Evolutionary conservation across 2,888 invertebrate species (phyloP), one percentile per base, ranked within the genome.

Genomic region (Trichopria drosophilae): DNA sequence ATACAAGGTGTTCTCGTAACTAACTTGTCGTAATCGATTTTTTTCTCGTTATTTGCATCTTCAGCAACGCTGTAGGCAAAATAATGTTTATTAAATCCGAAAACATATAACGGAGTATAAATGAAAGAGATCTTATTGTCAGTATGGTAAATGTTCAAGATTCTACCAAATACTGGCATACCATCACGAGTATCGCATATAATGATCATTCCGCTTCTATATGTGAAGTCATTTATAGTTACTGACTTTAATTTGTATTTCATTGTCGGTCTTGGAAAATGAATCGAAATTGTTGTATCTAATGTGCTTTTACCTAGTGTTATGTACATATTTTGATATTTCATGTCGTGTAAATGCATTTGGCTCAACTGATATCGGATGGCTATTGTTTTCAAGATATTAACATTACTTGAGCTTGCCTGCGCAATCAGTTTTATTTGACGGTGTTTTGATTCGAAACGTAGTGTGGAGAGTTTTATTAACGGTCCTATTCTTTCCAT

Each of bases 391-490:
- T 45, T 49, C 4, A 52, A 26, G 4, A 44, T 41, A 35, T 55
- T 49, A 24, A 32, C 18, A 19, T 15, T 41, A 4, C 45, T 43
- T 5, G 50, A 20, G 12, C 35, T 31, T 26, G 32, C 26, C 18
- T 34, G 7, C 2, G 28, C 3, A 22, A 39, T 22, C 4, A 10
- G 9, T 18, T 40, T 55, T 9, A 46, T 39, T 22, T 46, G 39
- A 13, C 32, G 23, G 20, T 56, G 56, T 18, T 50, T 53, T 2
- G 48, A 53, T 48, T 57, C 51, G n/a, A 32, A 57, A 15, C 48
- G n/a, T 37, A 53, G 44, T 2, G 42, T n/a, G 20, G 44, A 50
- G 9, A 23, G 18, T 18, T 41, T 29, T 22, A 29, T 16, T 15
- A 48, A 23, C 5, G 53, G 53, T 1, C 53, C 45, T 15, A 49